phyloP scores from a whole-genome alignment of 2,797 vertebrate species.

The Hapalemur alaotrensis region DNA sequence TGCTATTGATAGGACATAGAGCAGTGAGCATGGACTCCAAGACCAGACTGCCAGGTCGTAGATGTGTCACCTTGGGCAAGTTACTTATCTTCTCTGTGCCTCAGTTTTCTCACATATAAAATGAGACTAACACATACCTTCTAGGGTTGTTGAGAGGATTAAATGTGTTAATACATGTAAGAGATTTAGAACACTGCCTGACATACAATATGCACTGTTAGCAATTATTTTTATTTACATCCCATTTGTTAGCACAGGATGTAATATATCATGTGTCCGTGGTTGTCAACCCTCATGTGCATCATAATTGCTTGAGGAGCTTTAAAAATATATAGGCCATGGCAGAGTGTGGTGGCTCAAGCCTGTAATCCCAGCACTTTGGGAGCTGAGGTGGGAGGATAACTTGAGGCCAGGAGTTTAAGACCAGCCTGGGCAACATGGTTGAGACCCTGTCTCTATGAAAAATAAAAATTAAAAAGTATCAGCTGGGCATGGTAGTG shows the following conservation, averaged over 20 bases:
- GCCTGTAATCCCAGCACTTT: not conserved
- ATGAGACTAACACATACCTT: not conserved
- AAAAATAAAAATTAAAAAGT: not conserved
- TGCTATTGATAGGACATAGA: not conserved
- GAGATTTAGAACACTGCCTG: not conserved
- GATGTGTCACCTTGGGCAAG: not conserved
- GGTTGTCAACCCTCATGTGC: not conserved
- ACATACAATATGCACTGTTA: not conserved
- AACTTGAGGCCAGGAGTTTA: not conserved
- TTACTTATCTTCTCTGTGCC: not conserved
- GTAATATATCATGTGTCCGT: not conserved
- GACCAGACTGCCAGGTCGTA: not conserved
- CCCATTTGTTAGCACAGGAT: not conserved
- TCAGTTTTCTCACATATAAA: slow-evolving; percentile 19
- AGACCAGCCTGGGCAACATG: not conserved
- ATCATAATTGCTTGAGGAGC: not conserved
- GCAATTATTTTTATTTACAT: slow-evolving; percentile 1
- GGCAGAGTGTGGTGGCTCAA: not conserved
- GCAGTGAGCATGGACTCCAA: not conserved
- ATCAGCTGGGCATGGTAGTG: not conserved
- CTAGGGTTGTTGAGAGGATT: not conserved
- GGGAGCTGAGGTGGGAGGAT: not conserved
- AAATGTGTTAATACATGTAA: not conserved
- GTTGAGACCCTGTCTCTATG: not conserved
- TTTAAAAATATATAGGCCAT: slow-evolving; percentile 22